A percentile compares a stretch with the other conserved stretches of the same genome.
Conservation (phyloP, 2,113 vertebrate species). For the Megaceryle maxima region DNA sequence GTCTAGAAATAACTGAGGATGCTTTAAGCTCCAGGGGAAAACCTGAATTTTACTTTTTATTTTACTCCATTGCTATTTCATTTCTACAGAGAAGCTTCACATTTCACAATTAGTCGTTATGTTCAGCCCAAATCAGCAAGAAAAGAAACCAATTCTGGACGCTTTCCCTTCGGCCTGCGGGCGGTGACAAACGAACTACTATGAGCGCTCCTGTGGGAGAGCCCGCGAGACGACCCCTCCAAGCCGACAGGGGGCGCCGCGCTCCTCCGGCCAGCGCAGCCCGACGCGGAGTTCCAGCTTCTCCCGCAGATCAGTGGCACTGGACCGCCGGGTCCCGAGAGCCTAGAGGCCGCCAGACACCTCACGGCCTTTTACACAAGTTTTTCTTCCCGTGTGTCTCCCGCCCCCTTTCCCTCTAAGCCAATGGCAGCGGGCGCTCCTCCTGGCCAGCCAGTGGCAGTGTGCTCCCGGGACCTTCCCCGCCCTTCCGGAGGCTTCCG, state of each 20-base stretch:
- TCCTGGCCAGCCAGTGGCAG: not conserved
- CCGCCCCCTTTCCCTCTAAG: not conserved
- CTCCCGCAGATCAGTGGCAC: not conserved
- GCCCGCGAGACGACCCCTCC: accelerated
- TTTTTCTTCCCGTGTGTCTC: not conserved
- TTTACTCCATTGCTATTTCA: not conserved
- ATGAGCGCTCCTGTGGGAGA: accelerated
- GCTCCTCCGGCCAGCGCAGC: not conserved
- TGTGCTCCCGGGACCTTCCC: accelerated
- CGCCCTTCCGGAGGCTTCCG: not conserved
- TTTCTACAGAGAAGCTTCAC: not conserved
- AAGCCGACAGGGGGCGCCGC: not conserved
- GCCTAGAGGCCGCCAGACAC: not conserved
- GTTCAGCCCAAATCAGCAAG: not conserved
- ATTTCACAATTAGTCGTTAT: accelerated
- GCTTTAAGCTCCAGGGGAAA: not conserved
- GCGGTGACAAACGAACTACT: no score
- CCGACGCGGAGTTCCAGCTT: accelerated
- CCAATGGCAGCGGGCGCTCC: not conserved
- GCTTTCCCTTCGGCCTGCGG: no score
- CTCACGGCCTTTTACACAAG: accelerated
- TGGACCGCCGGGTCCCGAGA: accelerated
- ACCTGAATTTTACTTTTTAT: not conserved
- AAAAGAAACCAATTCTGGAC: accelerated
- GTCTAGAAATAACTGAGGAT: not conserved